These are phyloP conservation scores for Coelinius sp. DNA, from an alignment of 2,888 invertebrate species.

Conservation along the genomic window DNA sequence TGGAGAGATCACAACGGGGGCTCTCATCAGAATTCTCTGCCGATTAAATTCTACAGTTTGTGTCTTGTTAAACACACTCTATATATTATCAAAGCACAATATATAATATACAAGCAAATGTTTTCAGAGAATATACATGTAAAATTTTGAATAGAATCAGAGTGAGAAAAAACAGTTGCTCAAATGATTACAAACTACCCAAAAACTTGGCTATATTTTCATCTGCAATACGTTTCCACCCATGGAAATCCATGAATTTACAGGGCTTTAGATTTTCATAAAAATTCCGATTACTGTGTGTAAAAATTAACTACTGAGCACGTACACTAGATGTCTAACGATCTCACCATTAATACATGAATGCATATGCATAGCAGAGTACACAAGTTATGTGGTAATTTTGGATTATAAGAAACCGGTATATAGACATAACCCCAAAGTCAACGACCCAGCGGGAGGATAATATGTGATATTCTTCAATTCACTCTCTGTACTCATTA, in stretches of 20 bases:
- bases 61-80: too few species aligned
- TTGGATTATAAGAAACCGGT: slow-evolving; percentile 22
- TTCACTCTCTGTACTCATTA: too few species aligned
- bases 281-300: slow-evolving; percentile 8
- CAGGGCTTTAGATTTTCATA: slow-evolving; percentile 9
- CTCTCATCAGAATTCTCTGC: not conserved
- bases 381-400: slow-evolving; percentile 25
- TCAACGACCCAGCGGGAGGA: not conserved
- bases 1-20: not conserved
- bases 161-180: too few species aligned
- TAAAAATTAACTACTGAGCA: slow-evolving; percentile 16
- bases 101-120: not conserved
- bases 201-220: not conserved
- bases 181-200: not conserved
- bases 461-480: slow-evolving; percentile 6
- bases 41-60: not conserved
- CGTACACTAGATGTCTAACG: slow-evolving; percentile 34
- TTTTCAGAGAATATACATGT: too few species aligned
- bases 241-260: slow-evolving; percentile 13
- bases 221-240: not conserved
- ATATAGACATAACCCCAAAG: not conserved
- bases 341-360: slow-evolving; percentile 39
- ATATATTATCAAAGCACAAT: not conserved
- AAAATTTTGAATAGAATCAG: too few species aligned
- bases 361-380: slow-evolving; percentile 32